phyloP scores from a whole-genome alignment of 23 tunicate genomes.

The Ciona savignyi region DNA sequence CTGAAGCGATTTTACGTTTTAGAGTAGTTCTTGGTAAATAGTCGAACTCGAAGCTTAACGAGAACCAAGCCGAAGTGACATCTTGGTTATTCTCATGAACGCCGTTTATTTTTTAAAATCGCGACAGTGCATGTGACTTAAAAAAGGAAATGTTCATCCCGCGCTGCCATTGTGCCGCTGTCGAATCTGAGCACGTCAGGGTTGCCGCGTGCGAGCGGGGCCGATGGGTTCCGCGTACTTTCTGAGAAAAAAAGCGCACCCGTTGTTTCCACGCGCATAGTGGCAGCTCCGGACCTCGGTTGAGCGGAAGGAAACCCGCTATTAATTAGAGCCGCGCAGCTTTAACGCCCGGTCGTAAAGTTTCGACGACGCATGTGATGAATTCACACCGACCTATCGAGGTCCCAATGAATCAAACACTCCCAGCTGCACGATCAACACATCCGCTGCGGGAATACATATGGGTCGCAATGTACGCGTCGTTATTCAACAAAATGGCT shows the following conservation, averaged over 20 bases:
- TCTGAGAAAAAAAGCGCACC: slow-evolving; percentile 12
- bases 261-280: not conserved
- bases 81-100: too few relatives aligned
- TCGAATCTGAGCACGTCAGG: too few relatives aligned
- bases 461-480: not conserved
- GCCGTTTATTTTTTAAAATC: too few relatives aligned
- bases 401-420: not conserved
- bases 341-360: not conserved
- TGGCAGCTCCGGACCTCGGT: not conserved
- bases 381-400: not conserved
- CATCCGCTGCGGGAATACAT: not conserved
- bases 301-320: slow-evolving; percentile 25
- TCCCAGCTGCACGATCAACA: not conserved
- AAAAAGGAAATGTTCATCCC: too few relatives aligned
- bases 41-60: too few relatives aligned
- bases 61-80: too few relatives aligned
- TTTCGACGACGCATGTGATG: not conserved
- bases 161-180: too few relatives aligned
- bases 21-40: too few relatives aligned
- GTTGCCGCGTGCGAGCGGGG: too few relatives aligned
- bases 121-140: too few relatives aligned
- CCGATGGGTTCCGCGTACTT: slow-evolving; percentile 14
- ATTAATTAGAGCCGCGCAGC: slow-evolving; percentile 11
- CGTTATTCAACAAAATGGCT: not conserved
- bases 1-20: too few relatives aligned